Conservation (phyloP, 2,888 invertebrate genomes). For the Zeuzera pyrina region DNA sequence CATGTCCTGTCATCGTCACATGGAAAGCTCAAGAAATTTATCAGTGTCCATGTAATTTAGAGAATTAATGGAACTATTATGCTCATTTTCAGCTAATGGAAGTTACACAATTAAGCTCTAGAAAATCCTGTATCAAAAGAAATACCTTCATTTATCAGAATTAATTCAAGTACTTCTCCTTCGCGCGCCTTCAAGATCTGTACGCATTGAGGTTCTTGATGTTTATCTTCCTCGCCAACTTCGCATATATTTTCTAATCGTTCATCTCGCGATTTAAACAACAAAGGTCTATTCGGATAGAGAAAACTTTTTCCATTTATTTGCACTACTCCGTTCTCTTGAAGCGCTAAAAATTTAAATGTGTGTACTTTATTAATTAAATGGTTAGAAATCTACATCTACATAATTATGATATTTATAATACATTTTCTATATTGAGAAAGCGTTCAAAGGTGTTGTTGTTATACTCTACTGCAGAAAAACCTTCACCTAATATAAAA, state of each 20-base stretch:
- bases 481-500: too few relatives aligned
- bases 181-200: slow-evolving; percentile 63
- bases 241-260: slow-evolving; percentile 40
- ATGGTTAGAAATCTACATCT: too few relatives aligned
- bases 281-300: slow-evolving; percentile 71
- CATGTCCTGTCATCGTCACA: too few relatives aligned
- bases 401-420: neutral
- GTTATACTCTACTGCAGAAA: too few relatives aligned
- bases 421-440: neutral
- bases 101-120: too few relatives aligned
- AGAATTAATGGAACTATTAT: too few relatives aligned
- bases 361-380: too few relatives aligned
- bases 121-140: too few relatives aligned
- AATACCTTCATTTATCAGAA: slow-evolving; percentile 77
- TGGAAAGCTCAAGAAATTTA: too few relatives aligned
- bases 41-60: too few relatives aligned
- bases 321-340: slow-evolving; percentile 54
- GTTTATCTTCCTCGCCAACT: slow-evolving; percentile 41
- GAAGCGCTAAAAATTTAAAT: slow-evolving; percentile 32
- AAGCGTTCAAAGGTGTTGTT: neutral
- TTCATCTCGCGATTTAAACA: slow-evolving; percentile 63
- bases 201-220: slow-evolving; percentile 64
- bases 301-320: slow-evolving; percentile 74
- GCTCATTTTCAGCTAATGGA: too few relatives aligned
- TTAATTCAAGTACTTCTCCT: slow-evolving; percentile 69